phyloP scores from a whole-genome alignment of 2,888 invertebrate species.

The Minunthozetes semirufus region DNA sequence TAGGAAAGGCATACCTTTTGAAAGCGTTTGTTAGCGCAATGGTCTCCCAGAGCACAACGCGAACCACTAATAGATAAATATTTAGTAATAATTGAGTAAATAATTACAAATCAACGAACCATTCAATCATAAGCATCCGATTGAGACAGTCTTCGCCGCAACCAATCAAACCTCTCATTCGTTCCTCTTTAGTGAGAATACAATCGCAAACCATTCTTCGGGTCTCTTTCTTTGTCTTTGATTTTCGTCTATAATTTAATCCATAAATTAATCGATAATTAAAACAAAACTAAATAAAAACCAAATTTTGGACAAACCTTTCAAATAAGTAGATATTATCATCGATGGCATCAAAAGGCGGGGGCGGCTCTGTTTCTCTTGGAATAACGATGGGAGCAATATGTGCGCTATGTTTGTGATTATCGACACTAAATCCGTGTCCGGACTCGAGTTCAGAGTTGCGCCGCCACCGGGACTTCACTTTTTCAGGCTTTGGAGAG shows the following conservation, averaged over 20 bases:
- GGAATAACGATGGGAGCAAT: background rate
- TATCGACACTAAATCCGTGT: slow-evolving; percentile 33
- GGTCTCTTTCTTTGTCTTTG: slow-evolving; percentile 72
- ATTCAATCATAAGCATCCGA: slow-evolving; percentile 95
- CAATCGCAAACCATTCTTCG: slow-evolving; percentile 94
- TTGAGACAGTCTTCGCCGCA: slow-evolving; percentile 96
- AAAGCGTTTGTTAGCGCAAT: slow-evolving; percentile 90
- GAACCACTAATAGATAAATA: slow-evolving; percentile 61
- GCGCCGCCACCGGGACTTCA: slow-evolving; percentile 68
- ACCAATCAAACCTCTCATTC: slow-evolving; percentile 70
- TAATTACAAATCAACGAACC: slow-evolving; percentile 55
- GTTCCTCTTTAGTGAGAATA: slow-evolving; percentile 79
- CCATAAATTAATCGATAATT: slow-evolving; percentile 8
- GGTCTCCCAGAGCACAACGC: slow-evolving; percentile 76
- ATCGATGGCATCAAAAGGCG: slow-evolving; percentile 68
- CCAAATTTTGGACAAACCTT: slow-evolving; percentile 52
- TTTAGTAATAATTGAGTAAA: background rate
- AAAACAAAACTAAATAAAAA: background rate
- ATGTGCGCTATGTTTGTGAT: slow-evolving; percentile 3
- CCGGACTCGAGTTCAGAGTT: slow-evolving; percentile 62
- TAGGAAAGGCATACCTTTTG: slow-evolving; percentile 56
- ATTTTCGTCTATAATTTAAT: slow-evolving; percentile 50
- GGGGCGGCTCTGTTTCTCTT: slow-evolving; percentile 56
- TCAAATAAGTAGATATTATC: slow-evolving; percentile 81
- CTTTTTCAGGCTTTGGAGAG: slow-evolving; percentile 63